These are phyloP conservation scores for Spondyliosoma cantharus DNA, from an alignment of 2,797 vertebrate genomes.

Conservation along the genomic window DNA sequence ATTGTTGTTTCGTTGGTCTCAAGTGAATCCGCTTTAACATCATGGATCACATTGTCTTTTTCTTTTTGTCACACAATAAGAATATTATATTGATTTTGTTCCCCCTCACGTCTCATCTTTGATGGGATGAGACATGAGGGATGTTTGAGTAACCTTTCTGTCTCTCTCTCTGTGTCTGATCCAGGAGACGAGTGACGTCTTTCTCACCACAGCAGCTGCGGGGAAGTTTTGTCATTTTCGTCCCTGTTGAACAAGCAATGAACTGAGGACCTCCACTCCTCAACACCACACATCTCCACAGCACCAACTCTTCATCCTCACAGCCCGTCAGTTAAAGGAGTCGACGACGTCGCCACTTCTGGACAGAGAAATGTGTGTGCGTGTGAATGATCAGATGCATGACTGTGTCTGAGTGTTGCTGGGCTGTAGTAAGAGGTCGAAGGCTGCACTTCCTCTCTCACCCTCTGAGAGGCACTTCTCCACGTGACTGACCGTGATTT, in stretches of 20 bases:
- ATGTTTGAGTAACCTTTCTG: slow-evolving; percentile 39
- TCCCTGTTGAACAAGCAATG: slow-evolving; percentile 63
- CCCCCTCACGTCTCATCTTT: not conserved
- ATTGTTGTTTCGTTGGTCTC: slow-evolving; percentile 2
- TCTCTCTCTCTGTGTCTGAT: slow-evolving; percentile 45
- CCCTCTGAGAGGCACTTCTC: slow-evolving; percentile 64
- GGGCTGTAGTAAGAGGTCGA: slow-evolving; percentile 56
- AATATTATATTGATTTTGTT: not conserved
- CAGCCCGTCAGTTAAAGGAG: slow-evolving; percentile 31
- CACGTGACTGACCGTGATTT: slow-evolving; percentile 66
- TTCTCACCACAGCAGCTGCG: slow-evolving; percentile 59
- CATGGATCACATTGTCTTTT: not conserved
- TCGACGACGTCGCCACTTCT: slow-evolving; percentile 56
- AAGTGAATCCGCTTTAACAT: not conserved
- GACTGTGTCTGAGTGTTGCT: slow-evolving; percentile 71
- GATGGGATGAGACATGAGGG: not conserved
- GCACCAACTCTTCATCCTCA: slow-evolving; percentile 15
- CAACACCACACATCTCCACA: slow-evolving; percentile 50
- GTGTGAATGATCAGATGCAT: slow-evolving; percentile 57
- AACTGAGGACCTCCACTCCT: slow-evolving; percentile 67
- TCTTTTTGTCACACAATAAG: not conserved
- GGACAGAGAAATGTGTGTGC: slow-evolving; percentile 74
- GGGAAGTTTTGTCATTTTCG: slow-evolving; percentile 54
- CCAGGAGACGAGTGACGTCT: slow-evolving; percentile 67
- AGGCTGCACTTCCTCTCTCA: slow-evolving; percentile 57